Percentiles rank a stretch among this genome's conserved stretches.
These are phyloP conservation scores for Drosophila triauraria DNA, from an alignment of 1,140 invertebrate genomes.

Conservation along the genomic window DNA sequence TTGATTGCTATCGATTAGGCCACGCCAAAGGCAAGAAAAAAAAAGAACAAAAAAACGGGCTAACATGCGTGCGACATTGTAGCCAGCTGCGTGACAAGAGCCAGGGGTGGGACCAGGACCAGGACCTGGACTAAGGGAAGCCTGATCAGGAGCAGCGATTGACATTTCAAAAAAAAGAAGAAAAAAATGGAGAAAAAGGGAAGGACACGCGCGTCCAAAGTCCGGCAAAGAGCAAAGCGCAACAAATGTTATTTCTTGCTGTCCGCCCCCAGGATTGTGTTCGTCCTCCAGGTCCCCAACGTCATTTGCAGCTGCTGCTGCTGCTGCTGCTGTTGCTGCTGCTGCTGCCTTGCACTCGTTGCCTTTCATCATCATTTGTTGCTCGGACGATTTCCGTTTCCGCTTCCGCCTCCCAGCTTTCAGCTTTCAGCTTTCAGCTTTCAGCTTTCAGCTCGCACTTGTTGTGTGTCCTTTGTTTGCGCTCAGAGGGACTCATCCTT, in stretches of 20 bases:
- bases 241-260: slow-evolving; percentile 58
- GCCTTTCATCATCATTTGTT: slow-evolving; percentile 16
- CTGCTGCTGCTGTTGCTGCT: not conserved
- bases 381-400: slow-evolving; percentile 31
- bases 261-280: slow-evolving; percentile 11
- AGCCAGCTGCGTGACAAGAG: slow-evolving; percentile 29
- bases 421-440: not conserved
- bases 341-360: slow-evolving; percentile 1
- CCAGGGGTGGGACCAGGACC: not conserved
- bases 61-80: slow-evolving; percentile 27
- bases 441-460: slow-evolving; percentile 4
- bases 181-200: not conserved
- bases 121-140: not conserved
- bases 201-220: slow-evolving; percentile 24
- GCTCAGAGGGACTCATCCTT: not conserved
- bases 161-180: slow-evolving; percentile 38
- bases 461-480: slow-evolving; percentile 5
- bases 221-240: slow-evolving; percentile 57
- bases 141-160: slow-evolving; percentile 31
- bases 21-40: slow-evolving; percentile 11
- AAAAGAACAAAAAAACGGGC: not conserved
- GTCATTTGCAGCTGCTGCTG: slow-evolving; percentile 23
- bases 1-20: slow-evolving; percentile 78
- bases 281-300: not conserved
- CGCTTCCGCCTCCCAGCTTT: slow-evolving; percentile 12